phyloP scores from a whole-genome alignment of 53 echinoderm and acorn worm genomes.

The Paracentrotus lividus region DNA sequence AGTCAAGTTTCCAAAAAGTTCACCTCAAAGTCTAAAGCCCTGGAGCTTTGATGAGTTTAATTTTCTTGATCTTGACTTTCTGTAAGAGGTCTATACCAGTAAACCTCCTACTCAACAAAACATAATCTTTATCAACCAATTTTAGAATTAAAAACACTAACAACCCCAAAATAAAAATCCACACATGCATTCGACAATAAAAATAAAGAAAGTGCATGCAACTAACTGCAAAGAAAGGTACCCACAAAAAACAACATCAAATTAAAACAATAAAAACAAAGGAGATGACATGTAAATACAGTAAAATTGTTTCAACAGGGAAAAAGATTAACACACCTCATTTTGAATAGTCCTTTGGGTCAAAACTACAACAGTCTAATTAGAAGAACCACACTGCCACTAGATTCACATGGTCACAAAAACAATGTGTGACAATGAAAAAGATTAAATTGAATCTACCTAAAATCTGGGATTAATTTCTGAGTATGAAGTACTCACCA shows the following conservation, averaged over 20 bases:
- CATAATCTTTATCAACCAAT: background rate
- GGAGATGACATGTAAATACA: background rate
- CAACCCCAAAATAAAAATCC: background rate
- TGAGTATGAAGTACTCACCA: slow-evolving; percentile 1
- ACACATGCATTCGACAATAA: background rate
- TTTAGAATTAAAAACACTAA: background rate
- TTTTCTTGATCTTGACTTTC: background rate
- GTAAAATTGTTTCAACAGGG: background rate
- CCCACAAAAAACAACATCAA: background rate
- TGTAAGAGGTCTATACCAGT: background rate
- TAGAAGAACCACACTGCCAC: background rate
- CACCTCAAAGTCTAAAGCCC: too few species aligned
- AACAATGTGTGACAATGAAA: too few species aligned
- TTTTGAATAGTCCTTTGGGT: background rate
- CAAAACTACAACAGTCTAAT: background rate
- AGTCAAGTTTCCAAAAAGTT: too few species aligned
- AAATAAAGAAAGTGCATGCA: background rate
- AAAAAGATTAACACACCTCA: background rate
- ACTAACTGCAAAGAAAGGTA: slow-evolving; percentile 16
- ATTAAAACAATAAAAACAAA: background rate
- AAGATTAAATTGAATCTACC: background rate
- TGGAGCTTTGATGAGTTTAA: too few species aligned
- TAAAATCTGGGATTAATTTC: background rate
- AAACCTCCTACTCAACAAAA: background rate
- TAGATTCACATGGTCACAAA: background rate